Conservation (phyloP, 2,797 vertebrate genomes). For the Salmo trutta region DNA sequence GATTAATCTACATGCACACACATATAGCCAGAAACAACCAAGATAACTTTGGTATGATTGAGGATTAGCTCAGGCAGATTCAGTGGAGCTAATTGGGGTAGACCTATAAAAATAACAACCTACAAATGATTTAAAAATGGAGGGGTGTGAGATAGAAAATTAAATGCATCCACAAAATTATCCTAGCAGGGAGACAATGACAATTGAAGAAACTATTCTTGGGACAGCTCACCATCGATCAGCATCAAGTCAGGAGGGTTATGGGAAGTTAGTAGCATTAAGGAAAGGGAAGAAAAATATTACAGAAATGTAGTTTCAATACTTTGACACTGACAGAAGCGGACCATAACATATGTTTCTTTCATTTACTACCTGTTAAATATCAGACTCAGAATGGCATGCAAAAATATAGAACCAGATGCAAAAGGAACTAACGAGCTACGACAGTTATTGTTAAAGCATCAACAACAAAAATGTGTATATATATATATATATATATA, state of each 20-base stretch:
- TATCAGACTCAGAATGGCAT: background rate
- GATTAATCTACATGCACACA: slow-evolving; percentile 48
- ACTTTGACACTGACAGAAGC: slow-evolving; percentile 7
- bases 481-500: background rate
- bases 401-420: background rate
- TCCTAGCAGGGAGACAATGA: slow-evolving; percentile 6
- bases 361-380: background rate
- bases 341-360: background rate
- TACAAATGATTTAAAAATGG: slow-evolving; percentile 11
- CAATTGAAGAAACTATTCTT: slow-evolving; percentile 22
- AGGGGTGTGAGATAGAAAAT: background rate
- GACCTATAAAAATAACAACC: slow-evolving; percentile 20
- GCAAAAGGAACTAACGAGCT: background rate
- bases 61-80: slow-evolving; percentile 13
- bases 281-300: slow-evolving; percentile 45
- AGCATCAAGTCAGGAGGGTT: slow-evolving; percentile 62
- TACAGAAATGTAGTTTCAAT: slow-evolving; percentile 29
- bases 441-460: background rate
- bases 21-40: slow-evolving; percentile 2
- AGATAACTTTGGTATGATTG: background rate
- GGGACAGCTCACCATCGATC: slow-evolving; percentile 73
- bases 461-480: background rate
- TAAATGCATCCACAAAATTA: slow-evolving; percentile 7
- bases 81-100: slow-evolving; percentile 16
- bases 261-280: slow-evolving; percentile 65